Base-by-base conservation (phyloP, 2,888 invertebrate genomes). In the Tribolium freemani region DNA sequence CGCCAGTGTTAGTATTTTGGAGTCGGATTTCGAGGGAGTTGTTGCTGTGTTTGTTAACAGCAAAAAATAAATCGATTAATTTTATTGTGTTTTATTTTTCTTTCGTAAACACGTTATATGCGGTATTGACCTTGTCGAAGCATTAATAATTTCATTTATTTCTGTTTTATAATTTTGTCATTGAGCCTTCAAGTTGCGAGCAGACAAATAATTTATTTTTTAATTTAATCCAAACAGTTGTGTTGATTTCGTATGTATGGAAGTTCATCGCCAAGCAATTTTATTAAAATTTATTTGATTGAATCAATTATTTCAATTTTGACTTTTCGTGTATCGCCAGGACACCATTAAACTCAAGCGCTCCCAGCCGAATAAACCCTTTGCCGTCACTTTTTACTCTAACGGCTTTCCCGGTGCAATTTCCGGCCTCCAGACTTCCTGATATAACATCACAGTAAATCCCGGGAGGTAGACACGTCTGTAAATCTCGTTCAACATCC, bases 381-480 rank as follows among this genome's bases (percentile, higher is more conserved):
- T 85, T 86, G 0, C 93, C 92, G 72, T 89, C 87, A 3, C 81
- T 80, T 20, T 88, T 89, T 0, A 95, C 94, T 0, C 82, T 87
- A 3, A 94, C 85, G 0, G 86, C 84, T 78, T 90, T 91, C 31
- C 94, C 94, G 0, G 92, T 91, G 80, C 94, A 95, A 0, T 82
- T 81, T 69, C 88, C 90, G 69, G 89, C 86, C 0, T 82, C 87
- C 11, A 86, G 58, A 44, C 93, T 72, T 0, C 96, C 95, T 3
- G 93, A 92, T 76, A 95, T 94, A 20, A 96, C 88, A 84, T 97
- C 96, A 83, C 96, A 97, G 86, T 97, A 97, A 0, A 80, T 88
- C 38, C 96, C 96, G 53, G 90, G 87, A 0, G 94, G 92, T 38
- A 96, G 88, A 72, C 92, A 92, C 2, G 92, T 93, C 86, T 91